Evolutionary conservation across 2,797 vertebrate genomes (phyloP).

Genomic region (Carapus acus): DNA sequence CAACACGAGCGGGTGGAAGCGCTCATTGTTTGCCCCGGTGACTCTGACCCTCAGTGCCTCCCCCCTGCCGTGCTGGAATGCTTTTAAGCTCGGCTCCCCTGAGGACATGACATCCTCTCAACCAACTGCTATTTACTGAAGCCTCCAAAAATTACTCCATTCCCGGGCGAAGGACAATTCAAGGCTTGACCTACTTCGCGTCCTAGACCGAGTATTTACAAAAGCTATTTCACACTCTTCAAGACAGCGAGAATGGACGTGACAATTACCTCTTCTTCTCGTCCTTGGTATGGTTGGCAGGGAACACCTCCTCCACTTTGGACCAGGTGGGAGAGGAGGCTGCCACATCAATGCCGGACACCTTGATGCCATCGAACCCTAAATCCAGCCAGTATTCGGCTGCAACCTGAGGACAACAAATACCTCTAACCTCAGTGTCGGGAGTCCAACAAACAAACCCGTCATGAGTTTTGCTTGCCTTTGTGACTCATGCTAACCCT

Average conservation of each 20-base stretch:
- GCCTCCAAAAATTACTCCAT: neutral
- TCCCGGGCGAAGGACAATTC: too few relatives aligned
- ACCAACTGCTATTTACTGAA: constrained; percentile 1
- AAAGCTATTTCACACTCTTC: neutral
- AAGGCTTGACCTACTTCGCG: too few relatives aligned
- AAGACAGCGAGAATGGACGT: neutral
- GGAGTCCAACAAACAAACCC: neutral
- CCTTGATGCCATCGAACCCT: constrained; percentile 77
- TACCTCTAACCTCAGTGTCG: too few relatives aligned
- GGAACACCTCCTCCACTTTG: constrained; percentile 35
- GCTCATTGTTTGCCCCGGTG: neutral
- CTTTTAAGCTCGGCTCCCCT: constrained; percentile 19
- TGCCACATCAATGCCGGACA: constrained; percentile 52
- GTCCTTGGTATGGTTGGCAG: constrained; percentile 57
- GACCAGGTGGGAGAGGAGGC: constrained; percentile 19
- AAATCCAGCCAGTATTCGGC: constrained; percentile 70
- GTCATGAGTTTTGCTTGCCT: too few relatives aligned
- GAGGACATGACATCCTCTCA: neutral
- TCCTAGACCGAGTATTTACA: too few relatives aligned
- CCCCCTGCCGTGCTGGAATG: constrained; percentile 36
- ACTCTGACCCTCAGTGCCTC: neutral
- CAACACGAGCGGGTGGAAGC: neutral
- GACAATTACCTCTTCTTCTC: constrained; percentile 54
- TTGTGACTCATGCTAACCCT: too few relatives aligned
- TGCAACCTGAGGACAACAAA: constrained; percentile 62